phyloP scores from a whole-genome alignment of 1,140 invertebrate species.

The Drosophila leontia region DNA sequence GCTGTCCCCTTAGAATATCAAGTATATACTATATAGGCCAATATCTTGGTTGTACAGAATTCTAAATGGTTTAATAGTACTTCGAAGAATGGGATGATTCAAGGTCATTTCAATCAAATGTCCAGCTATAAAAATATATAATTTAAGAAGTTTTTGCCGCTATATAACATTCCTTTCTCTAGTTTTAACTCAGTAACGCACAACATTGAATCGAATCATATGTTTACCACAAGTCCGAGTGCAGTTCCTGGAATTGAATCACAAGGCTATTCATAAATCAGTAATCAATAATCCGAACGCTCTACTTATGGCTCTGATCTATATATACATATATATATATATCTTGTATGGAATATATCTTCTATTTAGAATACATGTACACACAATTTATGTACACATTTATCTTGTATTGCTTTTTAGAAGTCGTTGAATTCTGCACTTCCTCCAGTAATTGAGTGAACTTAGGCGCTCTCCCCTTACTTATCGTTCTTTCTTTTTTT shows the following conservation, averaged over 20 bases:
- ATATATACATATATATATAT: not conserved
- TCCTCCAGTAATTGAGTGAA: conserved; percentile 37
- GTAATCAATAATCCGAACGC: conserved; percentile 17
- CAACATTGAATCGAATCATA: not conserved
- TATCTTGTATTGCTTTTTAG: conserved; percentile 8
- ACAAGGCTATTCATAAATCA: conserved; percentile 17
- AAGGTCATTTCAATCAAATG: conserved; percentile 28
- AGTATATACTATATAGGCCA: not conserved
- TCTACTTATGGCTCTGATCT: not conserved
- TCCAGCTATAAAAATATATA: not conserved
- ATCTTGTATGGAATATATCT: not conserved
- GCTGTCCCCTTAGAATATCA: not conserved
- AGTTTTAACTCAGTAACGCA: not conserved
- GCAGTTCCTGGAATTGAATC: conserved; percentile 17
- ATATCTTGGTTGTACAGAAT: conserved; percentile 7
- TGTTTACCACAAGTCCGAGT: conserved; percentile 7
- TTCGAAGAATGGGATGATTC: conserved; percentile 1
- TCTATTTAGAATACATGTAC: not conserved
- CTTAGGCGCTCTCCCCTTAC: conserved; percentile 4
- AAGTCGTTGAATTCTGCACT: conserved; percentile 36
- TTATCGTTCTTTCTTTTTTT: conserved; percentile 5
- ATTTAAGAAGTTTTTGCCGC: not conserved
- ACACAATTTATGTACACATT: conserved; percentile 1
- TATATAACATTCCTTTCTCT: not conserved
- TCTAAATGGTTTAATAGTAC: conserved; percentile 2